Percentiles rank a stretch among this genome's conserved stretches.
Conservation (phyloP, 2,888 invertebrate species). For the Noctua janthe region DNA sequence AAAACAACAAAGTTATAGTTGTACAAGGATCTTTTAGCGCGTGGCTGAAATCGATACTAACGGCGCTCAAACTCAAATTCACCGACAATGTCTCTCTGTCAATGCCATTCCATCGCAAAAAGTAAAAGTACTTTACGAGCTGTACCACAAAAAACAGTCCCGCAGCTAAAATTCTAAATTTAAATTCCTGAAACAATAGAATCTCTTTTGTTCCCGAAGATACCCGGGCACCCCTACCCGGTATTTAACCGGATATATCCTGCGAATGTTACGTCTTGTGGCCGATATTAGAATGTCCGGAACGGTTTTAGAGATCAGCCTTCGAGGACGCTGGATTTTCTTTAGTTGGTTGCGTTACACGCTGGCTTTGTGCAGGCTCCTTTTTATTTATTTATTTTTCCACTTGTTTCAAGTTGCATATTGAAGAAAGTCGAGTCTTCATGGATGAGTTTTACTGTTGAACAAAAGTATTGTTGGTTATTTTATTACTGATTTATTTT, state of each 20-base stretch:
- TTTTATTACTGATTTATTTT: conserved; percentile 21
- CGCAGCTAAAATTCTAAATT: conserved; percentile 27
- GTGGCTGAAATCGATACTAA: too few relatives aligned
- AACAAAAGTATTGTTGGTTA: neutral
- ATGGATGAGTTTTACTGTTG: neutral
- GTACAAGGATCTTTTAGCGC: neutral
- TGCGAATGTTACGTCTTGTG: conserved; percentile 65
- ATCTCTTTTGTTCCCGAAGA: conserved; percentile 49
- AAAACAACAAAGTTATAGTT: neutral
- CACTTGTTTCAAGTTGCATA: conserved; percentile 35
- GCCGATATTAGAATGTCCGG: conserved; percentile 78
- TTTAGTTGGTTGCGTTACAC: conserved; percentile 56
- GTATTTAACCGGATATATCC: conserved; percentile 77
- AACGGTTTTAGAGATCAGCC: conserved; percentile 63
- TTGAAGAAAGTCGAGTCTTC: conserved; percentile 21
- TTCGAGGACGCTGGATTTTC: conserved; percentile 52
- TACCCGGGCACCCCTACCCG: conserved; percentile 68
- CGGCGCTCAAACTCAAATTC: neutral
- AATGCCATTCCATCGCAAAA: neutral
- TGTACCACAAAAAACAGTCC: neutral
- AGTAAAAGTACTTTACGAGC: neutral
- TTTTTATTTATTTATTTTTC: conserved; percentile 31
- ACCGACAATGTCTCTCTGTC: too few relatives aligned
- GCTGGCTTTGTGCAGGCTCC: conserved; percentile 33
- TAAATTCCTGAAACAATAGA: conserved; percentile 61